Evolutionary conservation across 2,888 invertebrate genomes (phyloP), one percentile per base, ranked within the genome.

Genomic region (Ennomos fuscantarius): DNA sequence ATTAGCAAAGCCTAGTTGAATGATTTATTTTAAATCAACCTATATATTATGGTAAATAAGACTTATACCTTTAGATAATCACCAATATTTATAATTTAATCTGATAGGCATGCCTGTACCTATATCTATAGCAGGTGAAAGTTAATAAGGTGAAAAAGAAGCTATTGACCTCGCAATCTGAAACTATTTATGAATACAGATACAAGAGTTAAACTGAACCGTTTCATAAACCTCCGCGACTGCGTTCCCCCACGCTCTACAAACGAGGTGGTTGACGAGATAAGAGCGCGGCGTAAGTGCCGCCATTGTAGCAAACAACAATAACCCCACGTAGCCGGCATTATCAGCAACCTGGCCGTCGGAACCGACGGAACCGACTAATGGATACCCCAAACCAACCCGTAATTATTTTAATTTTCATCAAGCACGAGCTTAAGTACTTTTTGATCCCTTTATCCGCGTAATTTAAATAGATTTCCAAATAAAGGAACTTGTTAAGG

Each of bases 371-470:
- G 73, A 76, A 76, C 79, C 71, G 67, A 68, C 80, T 84, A 87
- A 87, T 86, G 84, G 85, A 83, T 77, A 72, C 78, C 80, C 77
- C 77, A 78, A 81, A 81, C 79, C 79, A 72, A 76, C 70, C 76
- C 72, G 76, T 83, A 84, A 86, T 86, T 85, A 82, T 86, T 83
- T 84, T 84, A 84, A 85, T 84, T 84, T 80, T 81, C 78, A 75
- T 76, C 74, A 82, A 83, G 81, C 76, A 79, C 69, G 75, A 73
- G 72, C 74, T 74, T 72, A 78, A 80, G 81, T 72, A 77, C 81
- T 77, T 77, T 81, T 78, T 79, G 76, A 79, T 78, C 79, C 80
- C 68, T 79, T 79, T 73, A 76, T 72, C 73, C 74, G 70, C 71
- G 62, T 73, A 76, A 69, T 70, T 74, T 71, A 69, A 76, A 70